Evolutionary conservation across 2,797 vertebrate species (phyloP).

Genomic region (Bradypodion ventrale): DNA sequence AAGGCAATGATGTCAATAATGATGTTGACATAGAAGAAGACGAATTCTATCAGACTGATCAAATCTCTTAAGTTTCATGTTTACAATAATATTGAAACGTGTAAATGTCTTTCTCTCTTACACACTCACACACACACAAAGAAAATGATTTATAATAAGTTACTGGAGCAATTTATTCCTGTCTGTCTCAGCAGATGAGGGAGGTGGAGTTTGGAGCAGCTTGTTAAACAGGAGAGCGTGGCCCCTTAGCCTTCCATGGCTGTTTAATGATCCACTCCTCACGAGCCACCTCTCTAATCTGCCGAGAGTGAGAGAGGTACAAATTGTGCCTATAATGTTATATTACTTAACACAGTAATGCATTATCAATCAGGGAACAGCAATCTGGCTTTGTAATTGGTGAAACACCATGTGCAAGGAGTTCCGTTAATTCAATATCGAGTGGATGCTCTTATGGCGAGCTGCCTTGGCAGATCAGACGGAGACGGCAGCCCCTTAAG

Average conservation of each 20-base stretch:
- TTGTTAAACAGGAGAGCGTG: conserved; percentile 83
- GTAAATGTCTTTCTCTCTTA: background rate
- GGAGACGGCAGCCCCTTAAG: conserved; percentile 70
- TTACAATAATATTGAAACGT: background rate
- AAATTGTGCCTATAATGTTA: conserved; percentile 84
- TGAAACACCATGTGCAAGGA: conserved; percentile 77
- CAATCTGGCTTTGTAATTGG: conserved; percentile 81
- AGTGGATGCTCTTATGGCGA: conserved; percentile 76
- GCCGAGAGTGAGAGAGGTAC: conserved; percentile 75
- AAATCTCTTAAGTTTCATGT: background rate
- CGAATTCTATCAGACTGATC: no score
- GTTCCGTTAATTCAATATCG: conserved; percentile 78
- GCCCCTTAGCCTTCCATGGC: conserved; percentile 76
- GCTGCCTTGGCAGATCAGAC: conserved; percentile 75
- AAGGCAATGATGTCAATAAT: no score
- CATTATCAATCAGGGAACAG: conserved; percentile 82
- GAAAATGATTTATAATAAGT: conserved; percentile 69
- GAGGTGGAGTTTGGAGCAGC: conserved; percentile 80
- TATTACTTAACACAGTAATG: conserved; percentile 83
- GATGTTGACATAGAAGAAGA: no score
- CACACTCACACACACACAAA: conserved; percentile 21
- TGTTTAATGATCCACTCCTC: conserved; percentile 82
- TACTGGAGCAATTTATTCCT: conserved; percentile 74
- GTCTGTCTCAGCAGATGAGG: conserved; percentile 73
- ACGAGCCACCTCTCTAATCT: conserved; percentile 81